Percentiles rank a stretch among this genome's conserved stretches.
Evolutionary conservation across 2,888 invertebrate species (phyloP).

Genomic region (Camponotus fellah): DNA sequence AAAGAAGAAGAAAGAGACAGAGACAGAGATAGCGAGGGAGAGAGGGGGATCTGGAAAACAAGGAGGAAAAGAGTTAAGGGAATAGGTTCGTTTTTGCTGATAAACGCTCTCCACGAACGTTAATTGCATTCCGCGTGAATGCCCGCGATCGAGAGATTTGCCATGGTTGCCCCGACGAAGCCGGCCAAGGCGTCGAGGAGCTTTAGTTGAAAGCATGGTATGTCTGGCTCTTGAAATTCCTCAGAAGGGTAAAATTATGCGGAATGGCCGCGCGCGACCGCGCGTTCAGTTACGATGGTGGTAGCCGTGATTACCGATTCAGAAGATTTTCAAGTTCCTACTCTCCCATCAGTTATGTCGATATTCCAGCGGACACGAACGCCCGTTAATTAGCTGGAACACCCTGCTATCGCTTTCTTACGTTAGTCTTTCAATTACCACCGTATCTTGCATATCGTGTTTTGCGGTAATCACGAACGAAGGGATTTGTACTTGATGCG

Average conservation of each 20-base stretch:
- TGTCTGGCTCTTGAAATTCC: slow-evolving; percentile 66
- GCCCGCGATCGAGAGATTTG: slow-evolving; percentile 77
- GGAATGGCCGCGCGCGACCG: slow-evolving; percentile 57
- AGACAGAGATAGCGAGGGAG: slow-evolving; percentile 16
- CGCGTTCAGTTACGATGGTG: slow-evolving; percentile 48
- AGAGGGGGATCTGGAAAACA: slow-evolving; percentile 28
- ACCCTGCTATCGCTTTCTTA: slow-evolving; percentile 60
- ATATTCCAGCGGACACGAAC: slow-evolving; percentile 47
- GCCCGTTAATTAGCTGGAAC: slow-evolving; percentile 71
- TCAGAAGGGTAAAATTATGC: slow-evolving; percentile 66
- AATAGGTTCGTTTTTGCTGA: slow-evolving; percentile 69
- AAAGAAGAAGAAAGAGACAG: slow-evolving; percentile 2
- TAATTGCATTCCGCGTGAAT: slow-evolving; percentile 83
- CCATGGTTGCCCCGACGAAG: slow-evolving; percentile 65
- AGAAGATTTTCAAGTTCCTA: slow-evolving; percentile 48
- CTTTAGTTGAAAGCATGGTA: slow-evolving; percentile 60
- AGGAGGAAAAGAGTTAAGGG: slow-evolving; percentile 35
- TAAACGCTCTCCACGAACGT: slow-evolving; percentile 69
- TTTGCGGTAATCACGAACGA: slow-evolving; percentile 59
- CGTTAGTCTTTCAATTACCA: slow-evolving; percentile 68
- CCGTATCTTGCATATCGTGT: slow-evolving; percentile 58
- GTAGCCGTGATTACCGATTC: slow-evolving; percentile 58
- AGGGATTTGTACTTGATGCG: slow-evolving; percentile 57
- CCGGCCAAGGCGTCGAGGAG: slow-evolving; percentile 50
- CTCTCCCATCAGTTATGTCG: slow-evolving; percentile 47